Base-by-base conservation (phyloP, 2,797 vertebrate genomes). In the Lutjanus argentimaculatus region DNA sequence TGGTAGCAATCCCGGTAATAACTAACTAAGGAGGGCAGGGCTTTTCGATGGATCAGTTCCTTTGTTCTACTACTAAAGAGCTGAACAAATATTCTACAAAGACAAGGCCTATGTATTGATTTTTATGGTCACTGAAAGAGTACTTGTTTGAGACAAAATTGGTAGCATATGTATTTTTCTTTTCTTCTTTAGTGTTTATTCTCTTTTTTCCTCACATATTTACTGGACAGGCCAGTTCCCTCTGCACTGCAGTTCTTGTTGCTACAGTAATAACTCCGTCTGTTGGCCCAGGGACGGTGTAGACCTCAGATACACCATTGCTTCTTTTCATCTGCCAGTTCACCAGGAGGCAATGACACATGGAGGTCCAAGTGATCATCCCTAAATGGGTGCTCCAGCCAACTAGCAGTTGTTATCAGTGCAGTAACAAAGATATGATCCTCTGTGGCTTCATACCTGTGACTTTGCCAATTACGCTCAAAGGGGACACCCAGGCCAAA, bases 391-490 rank as follows among this genome's bases (percentile, higher is more conserved):
- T 43, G 48, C 66, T 46, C 30, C n/a, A 73, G 62, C 57, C 57
- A 79, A 67, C 65, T 22, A 72, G 63, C n/a, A 48, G 30, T 17
- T 22, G 63, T 67, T 69, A 66, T 79, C 75, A 82, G 49, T 53
- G 66, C n/a, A 12, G 51, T 30, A 25, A 70, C 25, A 83, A 67
- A 67, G 15, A 78, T 19, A 46, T 49, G 49, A 70, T 73, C 63
- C 62, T 71, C 51, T 30, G 71, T 12, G 59, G 73, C 72, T 74
- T 89, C 36, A 52, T 80, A 67, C 66, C 25, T 59, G 53, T 22
- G 46, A 56, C 48, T 82, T 77, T 72, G 64, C 79, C 84, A 86
- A 79, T 88, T 89, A 79, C 0, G n/a, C 82, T 80, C 45, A 82
- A 77, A 79, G 67, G 66, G 85, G 59, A n/a, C 55, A 59, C 13